Conservation (phyloP, 2,797 vertebrate genomes). For the Eutrigla gurnardus region DNA sequence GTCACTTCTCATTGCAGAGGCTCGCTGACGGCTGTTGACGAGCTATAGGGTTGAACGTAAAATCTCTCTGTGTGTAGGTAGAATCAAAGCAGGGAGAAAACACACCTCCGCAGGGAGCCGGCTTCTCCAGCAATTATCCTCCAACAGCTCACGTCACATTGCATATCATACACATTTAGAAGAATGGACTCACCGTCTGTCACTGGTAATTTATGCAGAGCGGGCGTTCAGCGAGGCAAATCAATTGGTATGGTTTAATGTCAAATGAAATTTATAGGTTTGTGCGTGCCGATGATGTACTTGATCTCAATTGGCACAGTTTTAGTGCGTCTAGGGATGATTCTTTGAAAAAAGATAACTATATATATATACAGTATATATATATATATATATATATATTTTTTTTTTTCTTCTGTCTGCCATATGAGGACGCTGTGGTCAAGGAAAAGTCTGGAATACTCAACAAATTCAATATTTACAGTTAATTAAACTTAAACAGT, state of each 20-base stretch:
- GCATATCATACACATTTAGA: constrained; percentile 50
- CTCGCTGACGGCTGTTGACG: constrained; percentile 69
- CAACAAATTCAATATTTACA: too few relatives aligned
- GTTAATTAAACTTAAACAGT: too few relatives aligned
- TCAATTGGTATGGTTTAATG: constrained; percentile 35
- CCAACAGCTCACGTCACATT: constrained; percentile 50
- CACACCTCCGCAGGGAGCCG: constrained; percentile 55
- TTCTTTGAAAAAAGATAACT: too few relatives aligned
- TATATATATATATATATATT: too few relatives aligned
- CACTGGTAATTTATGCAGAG: constrained; percentile 45
- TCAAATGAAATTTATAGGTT: constrained; percentile 34
- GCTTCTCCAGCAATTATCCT: constrained; percentile 70
- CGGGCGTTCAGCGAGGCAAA: constrained; percentile 21
- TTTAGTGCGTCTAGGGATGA: neutral
- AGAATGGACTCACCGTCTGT: constrained; percentile 53
- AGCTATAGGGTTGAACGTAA: constrained; percentile 71
- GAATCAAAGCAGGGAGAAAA: constrained; percentile 68
- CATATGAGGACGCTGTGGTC: too few relatives aligned
- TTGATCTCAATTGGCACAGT: neutral
- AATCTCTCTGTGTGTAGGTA: constrained; percentile 57
- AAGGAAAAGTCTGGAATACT: too few relatives aligned
- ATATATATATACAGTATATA: too few relatives aligned
- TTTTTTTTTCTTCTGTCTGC: too few relatives aligned
- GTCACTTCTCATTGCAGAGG: constrained; percentile 67
- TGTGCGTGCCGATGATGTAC: neutral